These are phyloP conservation scores for Aselliscus stoliczkanus DNA, from an alignment of 2,797 vertebrate genomes.

Conservation along the genomic window DNA sequence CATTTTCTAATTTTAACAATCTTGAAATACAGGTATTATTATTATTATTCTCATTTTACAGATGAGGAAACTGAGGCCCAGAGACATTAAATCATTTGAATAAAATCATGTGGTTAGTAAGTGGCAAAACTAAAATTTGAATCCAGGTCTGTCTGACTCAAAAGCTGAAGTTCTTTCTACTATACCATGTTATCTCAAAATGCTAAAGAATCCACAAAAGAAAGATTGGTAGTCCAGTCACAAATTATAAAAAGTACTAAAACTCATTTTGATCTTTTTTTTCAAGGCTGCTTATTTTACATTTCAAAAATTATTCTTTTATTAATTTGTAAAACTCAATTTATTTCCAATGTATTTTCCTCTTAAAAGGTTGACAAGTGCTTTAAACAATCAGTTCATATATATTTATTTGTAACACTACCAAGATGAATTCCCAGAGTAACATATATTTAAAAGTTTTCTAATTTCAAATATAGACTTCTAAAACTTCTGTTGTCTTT, in stretches of 20 bases:
- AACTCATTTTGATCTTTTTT: conserved; percentile 10
- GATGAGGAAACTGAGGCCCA: conserved; percentile 3
- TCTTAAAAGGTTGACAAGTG: not conserved
- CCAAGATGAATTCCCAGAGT: not conserved
- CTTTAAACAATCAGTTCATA: conserved; percentile 4
- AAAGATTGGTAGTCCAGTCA: not conserved
- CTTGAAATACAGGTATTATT: not conserved
- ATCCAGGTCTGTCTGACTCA: not conserved
- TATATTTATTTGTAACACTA: not conserved
- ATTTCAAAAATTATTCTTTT: conserved; percentile 36
- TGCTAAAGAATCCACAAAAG: not conserved
- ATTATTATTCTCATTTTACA: conserved; percentile 35
- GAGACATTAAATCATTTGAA: conserved; percentile 10
- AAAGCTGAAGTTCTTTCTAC: conserved; percentile 16
- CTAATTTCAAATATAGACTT: conserved; percentile 40
- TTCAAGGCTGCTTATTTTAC: conserved; percentile 35
- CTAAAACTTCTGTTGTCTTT: not conserved
- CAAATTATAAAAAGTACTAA: not conserved
- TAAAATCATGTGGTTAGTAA: not conserved
- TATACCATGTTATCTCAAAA: not conserved
- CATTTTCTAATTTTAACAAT: conserved; percentile 18
- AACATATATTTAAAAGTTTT: conserved; percentile 7
- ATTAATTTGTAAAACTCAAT: not conserved
- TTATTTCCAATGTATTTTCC: not conserved
- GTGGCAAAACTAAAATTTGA: conserved; percentile 38